Evolutionary conservation across 1,140 invertebrate genomes (phyloP).

Genomic region (Zaprionus ornatus): DNA sequence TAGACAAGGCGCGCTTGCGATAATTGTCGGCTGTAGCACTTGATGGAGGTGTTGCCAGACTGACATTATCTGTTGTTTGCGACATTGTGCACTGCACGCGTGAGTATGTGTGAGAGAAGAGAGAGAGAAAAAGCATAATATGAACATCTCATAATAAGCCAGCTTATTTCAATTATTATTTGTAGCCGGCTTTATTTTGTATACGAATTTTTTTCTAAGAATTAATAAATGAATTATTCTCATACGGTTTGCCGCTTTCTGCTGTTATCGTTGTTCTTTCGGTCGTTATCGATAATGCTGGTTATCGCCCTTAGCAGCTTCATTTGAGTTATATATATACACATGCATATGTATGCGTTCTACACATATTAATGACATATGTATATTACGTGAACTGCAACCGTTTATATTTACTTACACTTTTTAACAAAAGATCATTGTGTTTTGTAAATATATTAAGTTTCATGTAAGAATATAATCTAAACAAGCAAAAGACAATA

Average conservation of each 20-base stretch:
- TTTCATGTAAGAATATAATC: background rate
- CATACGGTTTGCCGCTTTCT: background rate
- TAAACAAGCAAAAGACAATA: background rate
- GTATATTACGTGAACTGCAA: conserved; percentile 7
- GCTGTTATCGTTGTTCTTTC: background rate
- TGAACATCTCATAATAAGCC: conserved; percentile 49
- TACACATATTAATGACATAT: no score
- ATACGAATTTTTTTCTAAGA: conserved; percentile 11
- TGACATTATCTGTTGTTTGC: conserved; percentile 18
- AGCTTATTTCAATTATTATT: conserved; percentile 40
- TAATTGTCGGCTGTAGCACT: conserved; percentile 18
- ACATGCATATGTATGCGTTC: background rate
- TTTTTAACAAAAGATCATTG: conserved; percentile 14
- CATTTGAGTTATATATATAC: conserved; percentile 1
- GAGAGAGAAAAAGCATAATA: conserved; percentile 50
- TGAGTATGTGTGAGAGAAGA: conserved; percentile 4
- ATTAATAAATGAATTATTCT: conserved; percentile 1
- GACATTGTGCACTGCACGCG: conserved; percentile 31
- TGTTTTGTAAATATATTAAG: conserved; percentile 10
- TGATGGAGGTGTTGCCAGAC: conserved; percentile 35
- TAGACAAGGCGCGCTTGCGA: conserved; percentile 34
- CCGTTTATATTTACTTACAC: background rate
- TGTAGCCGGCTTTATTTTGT: conserved; percentile 38
- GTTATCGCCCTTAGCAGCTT: conserved; percentile 9
- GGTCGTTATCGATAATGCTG: conserved; percentile 15